These are phyloP conservation scores for Theropithecus gelada DNA, from an alignment of 2,113 vertebrate species.

Conservation along the genomic window DNA sequence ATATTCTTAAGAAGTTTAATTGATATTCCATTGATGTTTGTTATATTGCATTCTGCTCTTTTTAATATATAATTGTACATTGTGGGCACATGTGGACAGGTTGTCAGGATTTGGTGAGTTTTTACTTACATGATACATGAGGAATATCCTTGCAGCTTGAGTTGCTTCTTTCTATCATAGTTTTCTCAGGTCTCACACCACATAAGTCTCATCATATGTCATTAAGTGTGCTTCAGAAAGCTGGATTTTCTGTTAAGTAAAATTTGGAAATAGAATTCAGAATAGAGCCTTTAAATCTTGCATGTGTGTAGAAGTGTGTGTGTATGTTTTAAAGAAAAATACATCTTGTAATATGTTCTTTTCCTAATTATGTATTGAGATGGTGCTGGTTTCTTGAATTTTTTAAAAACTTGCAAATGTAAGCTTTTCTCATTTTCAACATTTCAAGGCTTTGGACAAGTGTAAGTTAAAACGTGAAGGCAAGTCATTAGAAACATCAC, in stretches of 20 bases:
- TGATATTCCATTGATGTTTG: not conserved
- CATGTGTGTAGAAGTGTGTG: not conserved
- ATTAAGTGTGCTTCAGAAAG: slow-evolving; percentile 1
- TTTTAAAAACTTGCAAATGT: not conserved
- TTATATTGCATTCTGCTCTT: not conserved
- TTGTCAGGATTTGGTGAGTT: not conserved
- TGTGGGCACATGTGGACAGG: not conserved
- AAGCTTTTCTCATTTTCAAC: slow-evolving; percentile 4
- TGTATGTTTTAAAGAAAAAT: slow-evolving; percentile 1
- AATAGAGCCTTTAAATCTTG: not conserved
- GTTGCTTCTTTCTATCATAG: slow-evolving; percentile 26
- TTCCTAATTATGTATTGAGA: not conserved
- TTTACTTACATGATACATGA: not conserved
- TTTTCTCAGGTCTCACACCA: not conserved
- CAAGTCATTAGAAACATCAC: not conserved
- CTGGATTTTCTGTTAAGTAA: not conserved
- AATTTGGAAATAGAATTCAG: not conserved
- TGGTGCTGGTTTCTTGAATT: not conserved
- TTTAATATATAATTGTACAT: not conserved
- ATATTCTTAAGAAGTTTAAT: not conserved
- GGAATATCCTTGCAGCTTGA: not conserved
- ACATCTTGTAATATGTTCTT: not conserved
- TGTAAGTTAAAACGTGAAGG: not conserved
- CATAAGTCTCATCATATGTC: not conserved
- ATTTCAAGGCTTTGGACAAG: not conserved